Percentiles rank a stretch among this genome's conserved stretches.
Evolutionary conservation across 2,888 invertebrate species (phyloP).

Genomic region (Trisateles emortualis): DNA sequence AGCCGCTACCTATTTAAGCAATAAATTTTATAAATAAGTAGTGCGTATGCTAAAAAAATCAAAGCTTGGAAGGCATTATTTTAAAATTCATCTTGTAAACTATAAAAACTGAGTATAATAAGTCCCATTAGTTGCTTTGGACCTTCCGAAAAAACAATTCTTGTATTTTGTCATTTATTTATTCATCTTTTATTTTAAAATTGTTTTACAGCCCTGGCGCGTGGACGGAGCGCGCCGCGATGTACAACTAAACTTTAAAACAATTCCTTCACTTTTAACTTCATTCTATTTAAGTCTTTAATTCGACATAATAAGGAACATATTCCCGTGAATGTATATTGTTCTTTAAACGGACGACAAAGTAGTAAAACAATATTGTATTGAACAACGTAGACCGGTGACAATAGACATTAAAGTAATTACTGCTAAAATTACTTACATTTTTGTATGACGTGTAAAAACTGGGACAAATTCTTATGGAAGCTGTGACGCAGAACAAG

Average conservation of each 20-base stretch:
- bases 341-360: constrained; percentile 31
- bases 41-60: constrained; percentile 18
- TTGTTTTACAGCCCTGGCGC: constrained; percentile 74
- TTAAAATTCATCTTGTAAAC: constrained; percentile 19
- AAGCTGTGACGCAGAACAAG: constrained; percentile 12
- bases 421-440: constrained; percentile 38
- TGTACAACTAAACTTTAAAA: constrained; percentile 22
- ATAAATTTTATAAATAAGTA: constrained; percentile 14
- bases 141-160: constrained; percentile 79
- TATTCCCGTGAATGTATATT: neutral
- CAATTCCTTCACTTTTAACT: neutral
- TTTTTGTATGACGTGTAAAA: constrained; percentile 20
- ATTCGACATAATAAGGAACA: neutral
- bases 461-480: neutral
- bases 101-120: constrained; percentile 54
- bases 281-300: constrained; percentile 14
- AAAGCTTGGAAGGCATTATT: constrained; percentile 17
- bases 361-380: constrained; percentile 51
- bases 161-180: constrained; percentile 66
- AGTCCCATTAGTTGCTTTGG: constrained; percentile 48
- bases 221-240: constrained; percentile 73
- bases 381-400: constrained; percentile 37
- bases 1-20: neutral
- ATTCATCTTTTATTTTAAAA: constrained; percentile 64
- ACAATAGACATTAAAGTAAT: constrained; percentile 43